phyloP scores from a whole-genome alignment of 2,797 vertebrate species.

The Smutsia gigantea region DNA sequence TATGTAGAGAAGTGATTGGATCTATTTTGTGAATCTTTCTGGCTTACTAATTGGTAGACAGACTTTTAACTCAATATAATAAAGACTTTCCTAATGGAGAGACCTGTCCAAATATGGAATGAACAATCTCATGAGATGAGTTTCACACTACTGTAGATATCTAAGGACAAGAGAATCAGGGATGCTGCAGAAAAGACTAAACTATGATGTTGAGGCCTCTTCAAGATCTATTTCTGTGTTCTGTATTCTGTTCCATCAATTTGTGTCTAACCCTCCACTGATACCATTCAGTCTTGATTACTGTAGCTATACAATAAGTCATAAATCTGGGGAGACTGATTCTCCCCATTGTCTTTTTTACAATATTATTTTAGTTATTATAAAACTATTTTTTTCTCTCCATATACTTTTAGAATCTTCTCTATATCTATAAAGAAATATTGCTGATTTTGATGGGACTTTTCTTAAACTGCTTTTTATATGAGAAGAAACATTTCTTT shows the following conservation, averaged over 20 bases:
- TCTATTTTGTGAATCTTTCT: neutral
- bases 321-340: neutral
- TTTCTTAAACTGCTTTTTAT: neutral
- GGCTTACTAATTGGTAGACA: neutral
- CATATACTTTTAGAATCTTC: neutral
- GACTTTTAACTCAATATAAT: neutral
- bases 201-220: neutral
- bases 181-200: conserved; percentile 16
- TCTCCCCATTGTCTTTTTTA: neutral
- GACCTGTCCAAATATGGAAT: neutral
- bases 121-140: neutral
- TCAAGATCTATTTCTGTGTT: neutral
- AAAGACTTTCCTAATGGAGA: neutral
- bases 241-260: neutral
- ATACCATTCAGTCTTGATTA: neutral
- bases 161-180: neutral
- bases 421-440: neutral
- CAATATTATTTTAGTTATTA: neutral
- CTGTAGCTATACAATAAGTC: neutral
- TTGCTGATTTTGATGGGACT: neutral
- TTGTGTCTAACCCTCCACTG: neutral
- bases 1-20: neutral
- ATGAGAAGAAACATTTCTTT: neutral
- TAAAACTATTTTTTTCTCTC: neutral
- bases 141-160: conserved; percentile 11